Conservation (phyloP, 1,140 invertebrate species). For the Cydia pomonella region DNA sequence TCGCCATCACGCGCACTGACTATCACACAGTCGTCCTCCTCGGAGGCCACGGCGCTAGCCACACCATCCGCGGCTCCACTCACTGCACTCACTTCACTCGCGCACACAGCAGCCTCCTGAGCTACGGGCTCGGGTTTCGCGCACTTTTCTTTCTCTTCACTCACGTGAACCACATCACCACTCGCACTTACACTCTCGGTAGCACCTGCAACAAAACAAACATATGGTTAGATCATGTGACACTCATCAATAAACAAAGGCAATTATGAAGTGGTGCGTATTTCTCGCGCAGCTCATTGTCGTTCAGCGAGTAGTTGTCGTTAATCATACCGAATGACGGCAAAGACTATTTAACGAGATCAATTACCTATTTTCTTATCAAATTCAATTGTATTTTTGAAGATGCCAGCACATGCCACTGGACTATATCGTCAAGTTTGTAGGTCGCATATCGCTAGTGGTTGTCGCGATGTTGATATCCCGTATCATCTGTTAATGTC, state of each 20-base stretch:
- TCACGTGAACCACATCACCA: conserved; percentile 65
- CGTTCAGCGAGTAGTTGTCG: neutral
- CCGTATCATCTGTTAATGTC: conserved; percentile 32
- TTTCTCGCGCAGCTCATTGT: neutral
- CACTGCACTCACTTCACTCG: conserved; percentile 73
- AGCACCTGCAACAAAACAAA: conserved; percentile 69
- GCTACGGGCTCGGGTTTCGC: conserved; percentile 28
- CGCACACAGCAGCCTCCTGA: conserved; percentile 12
- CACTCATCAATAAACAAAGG: conserved; percentile 16
- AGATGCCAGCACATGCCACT: neutral
- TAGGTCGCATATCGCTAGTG: neutral
- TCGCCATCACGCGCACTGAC: conserved; percentile 79
- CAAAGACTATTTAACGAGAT: neutral
- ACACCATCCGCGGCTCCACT: conserved; percentile 73
- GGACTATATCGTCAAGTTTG: conserved; percentile 1
- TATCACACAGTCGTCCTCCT: conserved; percentile 82
- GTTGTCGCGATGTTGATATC: conserved; percentile 19
- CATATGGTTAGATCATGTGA: conserved; percentile 17
- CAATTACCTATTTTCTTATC: neutral
- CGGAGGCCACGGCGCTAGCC: conserved; percentile 78
- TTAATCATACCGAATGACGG: too few relatives aligned
- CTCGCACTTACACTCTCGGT: conserved; percentile 69
- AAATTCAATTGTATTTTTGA: too few relatives aligned
- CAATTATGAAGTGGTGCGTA: conserved; percentile 35
- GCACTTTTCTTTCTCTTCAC: conserved; percentile 67